Evolutionary conservation across 2,113 vertebrate genomes (phyloP).

Genomic region (Hippocampus mohnikei): DNA sequence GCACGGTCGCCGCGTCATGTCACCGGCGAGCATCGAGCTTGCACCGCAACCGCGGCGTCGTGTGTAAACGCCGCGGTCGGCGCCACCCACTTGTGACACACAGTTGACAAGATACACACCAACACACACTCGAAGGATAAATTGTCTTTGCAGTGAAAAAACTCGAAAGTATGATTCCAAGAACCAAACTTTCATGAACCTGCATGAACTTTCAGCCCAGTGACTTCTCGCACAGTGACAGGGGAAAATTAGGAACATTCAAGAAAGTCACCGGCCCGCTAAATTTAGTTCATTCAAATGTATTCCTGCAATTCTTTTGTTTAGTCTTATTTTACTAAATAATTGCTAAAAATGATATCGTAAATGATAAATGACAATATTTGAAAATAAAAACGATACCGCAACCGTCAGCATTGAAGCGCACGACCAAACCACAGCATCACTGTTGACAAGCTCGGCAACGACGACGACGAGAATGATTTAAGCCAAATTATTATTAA

Average conservation of each 20-base stretch:
- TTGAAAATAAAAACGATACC: too few relatives aligned
- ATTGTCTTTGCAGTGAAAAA: constrained; percentile 16
- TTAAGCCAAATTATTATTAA: too few relatives aligned
- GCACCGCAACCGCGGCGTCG: constrained; percentile 42
- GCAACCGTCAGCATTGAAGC: too few relatives aligned
- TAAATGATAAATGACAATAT: too few relatives aligned
- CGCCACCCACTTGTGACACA: constrained; percentile 54
- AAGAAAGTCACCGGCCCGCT: too few relatives aligned
- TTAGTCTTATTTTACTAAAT: too few relatives aligned
- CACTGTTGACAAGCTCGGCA: too few relatives aligned
- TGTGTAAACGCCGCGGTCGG: constrained; percentile 41
- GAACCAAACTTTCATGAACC: neutral
- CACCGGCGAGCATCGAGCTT: constrained; percentile 43
- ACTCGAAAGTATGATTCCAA: constrained; percentile 1
- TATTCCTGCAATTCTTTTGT: too few relatives aligned
- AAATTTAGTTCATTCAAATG: too few relatives aligned
- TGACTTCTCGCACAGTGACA: neutral
- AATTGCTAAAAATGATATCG: too few relatives aligned
- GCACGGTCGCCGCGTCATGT: constrained; percentile 47
- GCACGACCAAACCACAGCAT: too few relatives aligned
- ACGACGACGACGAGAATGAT: too few relatives aligned
- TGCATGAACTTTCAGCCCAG: neutral
- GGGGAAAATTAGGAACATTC: neutral
- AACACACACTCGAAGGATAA: constrained; percentile 12
- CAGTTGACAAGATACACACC: constrained; percentile 44